These are phyloP conservation scores for Bagarius yarrelli DNA, from an alignment of 2,113 vertebrate genomes.

Conservation along the genomic window DNA sequence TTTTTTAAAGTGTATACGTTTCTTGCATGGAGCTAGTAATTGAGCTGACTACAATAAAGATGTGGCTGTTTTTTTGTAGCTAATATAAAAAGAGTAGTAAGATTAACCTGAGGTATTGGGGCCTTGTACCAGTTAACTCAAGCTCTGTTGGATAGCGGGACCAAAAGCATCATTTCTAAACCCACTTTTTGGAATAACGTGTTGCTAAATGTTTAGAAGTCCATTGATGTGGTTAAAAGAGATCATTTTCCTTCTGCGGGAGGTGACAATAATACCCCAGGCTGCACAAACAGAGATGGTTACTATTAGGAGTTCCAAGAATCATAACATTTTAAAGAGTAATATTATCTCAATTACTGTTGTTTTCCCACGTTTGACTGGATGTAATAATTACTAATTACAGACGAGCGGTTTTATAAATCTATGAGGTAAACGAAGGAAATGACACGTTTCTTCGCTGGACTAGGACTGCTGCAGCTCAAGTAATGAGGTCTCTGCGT, in stretches of 20 bases:
- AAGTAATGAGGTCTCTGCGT: slow-evolving; percentile 56
- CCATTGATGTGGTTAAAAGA: slow-evolving; percentile 40
- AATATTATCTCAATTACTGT: slow-evolving; percentile 35
- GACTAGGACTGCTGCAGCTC: slow-evolving; percentile 44
- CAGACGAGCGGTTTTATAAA: slow-evolving; percentile 32
- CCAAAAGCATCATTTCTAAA: slow-evolving; percentile 23
- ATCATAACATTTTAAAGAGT: slow-evolving; percentile 38
- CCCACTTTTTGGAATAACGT: slow-evolving; percentile 24
- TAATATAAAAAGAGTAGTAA: slow-evolving; percentile 15
- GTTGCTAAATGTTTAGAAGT: slow-evolving; percentile 1
- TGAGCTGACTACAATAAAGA: slow-evolving; percentile 47
- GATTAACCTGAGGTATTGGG: slow-evolving; percentile 43
- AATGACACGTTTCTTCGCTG: slow-evolving; percentile 41
- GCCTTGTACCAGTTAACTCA: slow-evolving; percentile 36
- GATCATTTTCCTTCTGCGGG: slow-evolving; percentile 31
- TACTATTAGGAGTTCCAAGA: slow-evolving; percentile 37
- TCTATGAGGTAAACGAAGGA: slow-evolving; percentile 47
- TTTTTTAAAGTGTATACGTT: background rate
- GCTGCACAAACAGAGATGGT: slow-evolving; percentile 43
- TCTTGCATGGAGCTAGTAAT: slow-evolving; percentile 30
- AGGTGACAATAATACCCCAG: slow-evolving; percentile 40
- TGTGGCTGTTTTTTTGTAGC: slow-evolving; percentile 6
- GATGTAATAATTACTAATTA: slow-evolving; percentile 49
- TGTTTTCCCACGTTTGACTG: slow-evolving; percentile 33
- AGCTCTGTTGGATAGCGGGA: slow-evolving; percentile 17